Conservation (phyloP, 2,888 invertebrate species). For the Petrophora chlorosata region DNA sequence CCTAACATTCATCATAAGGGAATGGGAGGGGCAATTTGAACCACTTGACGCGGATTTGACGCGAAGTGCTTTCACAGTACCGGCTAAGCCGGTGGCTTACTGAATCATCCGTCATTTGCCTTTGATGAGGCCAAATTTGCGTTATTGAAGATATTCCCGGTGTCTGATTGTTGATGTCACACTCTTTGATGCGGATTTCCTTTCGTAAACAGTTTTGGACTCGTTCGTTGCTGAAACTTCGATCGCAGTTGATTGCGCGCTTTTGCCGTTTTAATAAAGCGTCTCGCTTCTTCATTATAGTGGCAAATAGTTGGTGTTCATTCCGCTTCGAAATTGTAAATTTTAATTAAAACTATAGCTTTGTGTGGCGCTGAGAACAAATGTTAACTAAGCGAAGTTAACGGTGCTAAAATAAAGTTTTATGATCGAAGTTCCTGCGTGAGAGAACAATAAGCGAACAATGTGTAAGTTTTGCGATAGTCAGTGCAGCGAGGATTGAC, state of each 20-base stretch:
- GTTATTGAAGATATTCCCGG: slow-evolving; percentile 57
- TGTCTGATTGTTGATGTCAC: slow-evolving; percentile 43
- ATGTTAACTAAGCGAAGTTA: slow-evolving; percentile 52
- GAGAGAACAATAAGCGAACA: slow-evolving; percentile 58
- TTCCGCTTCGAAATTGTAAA: slow-evolving; percentile 32
- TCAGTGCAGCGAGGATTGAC: slow-evolving; percentile 43
- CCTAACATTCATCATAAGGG: slow-evolving; percentile 67
- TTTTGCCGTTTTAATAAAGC: slow-evolving; percentile 20
- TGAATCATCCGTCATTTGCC: slow-evolving; percentile 66
- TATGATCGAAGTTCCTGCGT: slow-evolving; percentile 59
- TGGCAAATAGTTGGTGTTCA: slow-evolving; percentile 4
- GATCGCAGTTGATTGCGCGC: slow-evolving; percentile 7
- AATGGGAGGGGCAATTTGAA: slow-evolving; percentile 59
- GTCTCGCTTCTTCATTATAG: slow-evolving; percentile 4
- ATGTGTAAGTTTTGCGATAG: slow-evolving; percentile 55
- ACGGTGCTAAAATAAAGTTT: slow-evolving; percentile 61
- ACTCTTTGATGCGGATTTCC: slow-evolving; percentile 28
- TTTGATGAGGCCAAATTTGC: slow-evolving; percentile 62
- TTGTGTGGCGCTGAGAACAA: slow-evolving; percentile 45
- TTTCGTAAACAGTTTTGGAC: slow-evolving; percentile 32
- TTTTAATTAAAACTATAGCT: slow-evolving; percentile 54
- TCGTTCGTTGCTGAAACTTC: slow-evolving; percentile 22
- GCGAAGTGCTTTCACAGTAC: slow-evolving; percentile 64
- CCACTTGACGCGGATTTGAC: slow-evolving; percentile 71
- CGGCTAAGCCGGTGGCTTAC: slow-evolving; percentile 62